A percentile compares a stretch with the other conserved stretches of the same genome.
Conservation (phyloP, 2,797 vertebrate genomes). For the Vipera latastei region DNA sequence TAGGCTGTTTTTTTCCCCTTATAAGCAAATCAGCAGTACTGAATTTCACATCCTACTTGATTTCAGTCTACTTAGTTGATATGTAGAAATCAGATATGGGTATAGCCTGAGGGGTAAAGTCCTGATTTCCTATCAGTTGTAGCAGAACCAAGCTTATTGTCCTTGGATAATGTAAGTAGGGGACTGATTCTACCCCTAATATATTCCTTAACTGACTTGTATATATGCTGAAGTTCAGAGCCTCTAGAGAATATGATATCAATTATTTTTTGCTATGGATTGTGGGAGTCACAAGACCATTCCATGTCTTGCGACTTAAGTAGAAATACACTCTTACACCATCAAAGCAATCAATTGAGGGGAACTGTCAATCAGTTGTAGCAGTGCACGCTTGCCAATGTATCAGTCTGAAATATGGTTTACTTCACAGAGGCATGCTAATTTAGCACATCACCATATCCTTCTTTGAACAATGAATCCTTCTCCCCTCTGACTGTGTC, state of each 20-base stretch:
- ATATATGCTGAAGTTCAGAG: not conserved
- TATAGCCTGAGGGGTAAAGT: not conserved
- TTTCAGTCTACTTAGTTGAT: not conserved
- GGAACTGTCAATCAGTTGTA: not conserved
- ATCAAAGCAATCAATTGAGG: not conserved
- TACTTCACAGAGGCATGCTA: not conserved
- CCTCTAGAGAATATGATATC: not conserved
- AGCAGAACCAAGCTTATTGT: not conserved
- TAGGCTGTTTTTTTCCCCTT: not conserved
- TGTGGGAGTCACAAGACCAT: not conserved
- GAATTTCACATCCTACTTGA: not conserved
- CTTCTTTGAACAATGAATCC: not conserved
- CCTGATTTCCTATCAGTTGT: not conserved
- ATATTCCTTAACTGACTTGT: not conserved
- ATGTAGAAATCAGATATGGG: not conserved
- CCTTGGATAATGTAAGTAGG: not conserved
- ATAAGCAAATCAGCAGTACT: not conserved
- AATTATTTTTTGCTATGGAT: not conserved
- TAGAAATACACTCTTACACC: not conserved
- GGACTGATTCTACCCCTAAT: not conserved
- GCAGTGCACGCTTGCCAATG: not conserved
- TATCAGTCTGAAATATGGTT: not conserved
- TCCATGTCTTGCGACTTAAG: not conserved
- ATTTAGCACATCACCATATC: fast-evolving
- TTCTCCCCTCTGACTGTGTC: not conserved